These are phyloP conservation scores for Phyllostomus discolor DNA, from an alignment of 2,113 vertebrate species.

Conservation along the genomic window DNA sequence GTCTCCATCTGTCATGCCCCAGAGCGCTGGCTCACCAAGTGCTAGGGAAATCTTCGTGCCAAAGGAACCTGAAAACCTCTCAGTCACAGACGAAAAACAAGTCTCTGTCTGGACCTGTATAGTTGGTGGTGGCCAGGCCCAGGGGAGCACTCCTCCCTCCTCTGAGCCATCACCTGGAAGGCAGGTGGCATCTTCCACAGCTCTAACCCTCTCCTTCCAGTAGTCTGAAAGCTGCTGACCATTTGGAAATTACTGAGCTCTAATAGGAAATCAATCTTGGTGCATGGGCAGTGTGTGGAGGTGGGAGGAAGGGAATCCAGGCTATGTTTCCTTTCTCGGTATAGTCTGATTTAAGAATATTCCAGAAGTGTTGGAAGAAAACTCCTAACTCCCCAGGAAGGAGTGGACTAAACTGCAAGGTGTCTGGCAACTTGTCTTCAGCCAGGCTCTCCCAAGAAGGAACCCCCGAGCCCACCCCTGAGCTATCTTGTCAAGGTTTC, in stretches of 20 bases:
- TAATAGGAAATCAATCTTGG: conserved; percentile 16
- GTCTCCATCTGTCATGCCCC: not conserved
- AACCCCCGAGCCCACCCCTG: rapidly evolving
- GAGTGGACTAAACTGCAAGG: not conserved
- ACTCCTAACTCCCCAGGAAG: not conserved
- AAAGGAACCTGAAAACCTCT: not conserved
- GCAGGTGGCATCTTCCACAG: not conserved
- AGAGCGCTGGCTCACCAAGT: not conserved
- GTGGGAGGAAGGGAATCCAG: not conserved
- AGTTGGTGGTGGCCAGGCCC: not conserved
- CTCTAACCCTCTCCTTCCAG: not conserved
- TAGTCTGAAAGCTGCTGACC: not conserved
- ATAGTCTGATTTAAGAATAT: not conserved
- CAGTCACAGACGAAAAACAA: not conserved
- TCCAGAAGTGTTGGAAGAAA: conserved; percentile 23
- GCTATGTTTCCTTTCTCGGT: not conserved
- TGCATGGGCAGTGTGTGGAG: too few relatives aligned
- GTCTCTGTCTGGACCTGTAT: not conserved
- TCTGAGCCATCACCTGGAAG: not conserved
- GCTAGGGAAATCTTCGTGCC: not conserved
- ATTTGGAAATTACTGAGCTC: not conserved
- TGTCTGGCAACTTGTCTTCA: not conserved
- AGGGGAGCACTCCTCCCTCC: not conserved
- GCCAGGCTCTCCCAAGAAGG: not conserved
- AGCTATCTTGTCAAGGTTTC: not conserved